Evolutionary conservation across 37 sponge, comb jelly and placozoan genomes (phyloP), one percentile per base, ranked within the genome.

Genomic region (Ephydatia muelleri): DNA sequence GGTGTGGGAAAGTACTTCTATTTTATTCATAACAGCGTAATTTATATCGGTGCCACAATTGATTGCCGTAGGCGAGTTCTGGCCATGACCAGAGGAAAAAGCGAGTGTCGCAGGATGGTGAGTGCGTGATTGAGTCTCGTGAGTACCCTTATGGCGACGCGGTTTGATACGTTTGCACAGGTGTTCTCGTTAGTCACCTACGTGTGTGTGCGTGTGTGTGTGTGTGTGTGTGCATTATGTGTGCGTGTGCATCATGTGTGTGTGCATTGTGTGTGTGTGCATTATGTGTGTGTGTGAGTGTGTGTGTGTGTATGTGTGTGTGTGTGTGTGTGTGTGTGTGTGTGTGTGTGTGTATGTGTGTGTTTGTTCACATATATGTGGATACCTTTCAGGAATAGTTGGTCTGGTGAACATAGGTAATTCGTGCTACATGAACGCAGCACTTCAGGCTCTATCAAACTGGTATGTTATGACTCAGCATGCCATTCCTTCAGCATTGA

Each of bases 401-500:
- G 95, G 95, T 11, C 83, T 95, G 37, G 87, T 85, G 39, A 95
- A 95, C 85, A 81, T 87, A 32, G 95, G 95, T 19, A 95, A 92
- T 85, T 95, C 93, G 0, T 95, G 95, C 72, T 95, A 92, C 76
- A 92, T 95, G 82, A 95, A 95, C 47, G 89, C 95, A 12, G 76
- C 93, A 1, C 67, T 95, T 13, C 95, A 95, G 39, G 93, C 95
- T 23, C 80, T 95, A 25, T 95, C 95, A 0, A 95, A 95, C 88
- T 91, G 95, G 95, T 95, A 85, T 83, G 73, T 37, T 11, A 29
- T 25, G 12, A 27, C 27, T 16, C 79, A 64, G 6, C 12, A 14
- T 29, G 8, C 80, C 80, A 9, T 21, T 33, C 65, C 57, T 78
- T 31, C 25, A 5, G 9, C 79, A 29, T 67, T 65, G 25, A 28